Evolutionary conservation across 2,113 vertebrate genomes (phyloP).

Genomic region (Microcebus murinus): DNA sequence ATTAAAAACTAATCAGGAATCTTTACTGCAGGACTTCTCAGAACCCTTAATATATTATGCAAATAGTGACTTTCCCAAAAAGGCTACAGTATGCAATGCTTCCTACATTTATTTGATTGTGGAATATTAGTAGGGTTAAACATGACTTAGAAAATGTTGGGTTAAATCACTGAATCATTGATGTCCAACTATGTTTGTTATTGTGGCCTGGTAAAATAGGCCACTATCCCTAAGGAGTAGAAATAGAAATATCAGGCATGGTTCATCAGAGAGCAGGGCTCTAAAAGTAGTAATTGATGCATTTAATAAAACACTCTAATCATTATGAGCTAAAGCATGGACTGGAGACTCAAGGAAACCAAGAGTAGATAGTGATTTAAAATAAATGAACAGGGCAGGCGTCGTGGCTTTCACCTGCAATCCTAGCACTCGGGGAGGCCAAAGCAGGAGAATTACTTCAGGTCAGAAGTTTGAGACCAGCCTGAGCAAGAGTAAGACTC

Average conservation of each 20-base stretch:
- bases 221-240: not conserved
- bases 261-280: not conserved
- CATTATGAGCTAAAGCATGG: not conserved
- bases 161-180: not conserved
- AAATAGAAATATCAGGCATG: not conserved
- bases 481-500: no score
- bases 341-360: not conserved
- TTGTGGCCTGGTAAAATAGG: not conserved
- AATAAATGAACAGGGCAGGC: not conserved
- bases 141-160: not conserved
- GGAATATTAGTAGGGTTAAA: not conserved
- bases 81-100: not conserved
- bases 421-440: no score
- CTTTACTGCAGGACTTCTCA: not conserved
- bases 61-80: not conserved
- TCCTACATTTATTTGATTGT: not conserved
- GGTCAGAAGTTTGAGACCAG: no score
- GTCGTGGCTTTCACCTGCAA: no score
- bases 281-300: not conserved
- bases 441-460: no score
- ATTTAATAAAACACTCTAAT: not conserved
- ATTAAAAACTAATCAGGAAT: not conserved
- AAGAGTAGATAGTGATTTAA: conserved; percentile 15
- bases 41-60: not conserved
- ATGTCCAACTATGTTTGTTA: not conserved